A percentile compares a stretch with the other conserved stretches of the same genome.
Evolutionary conservation across 2,113 vertebrate genomes (phyloP).

Genomic region (Takifugu bimaculatus): DNA sequence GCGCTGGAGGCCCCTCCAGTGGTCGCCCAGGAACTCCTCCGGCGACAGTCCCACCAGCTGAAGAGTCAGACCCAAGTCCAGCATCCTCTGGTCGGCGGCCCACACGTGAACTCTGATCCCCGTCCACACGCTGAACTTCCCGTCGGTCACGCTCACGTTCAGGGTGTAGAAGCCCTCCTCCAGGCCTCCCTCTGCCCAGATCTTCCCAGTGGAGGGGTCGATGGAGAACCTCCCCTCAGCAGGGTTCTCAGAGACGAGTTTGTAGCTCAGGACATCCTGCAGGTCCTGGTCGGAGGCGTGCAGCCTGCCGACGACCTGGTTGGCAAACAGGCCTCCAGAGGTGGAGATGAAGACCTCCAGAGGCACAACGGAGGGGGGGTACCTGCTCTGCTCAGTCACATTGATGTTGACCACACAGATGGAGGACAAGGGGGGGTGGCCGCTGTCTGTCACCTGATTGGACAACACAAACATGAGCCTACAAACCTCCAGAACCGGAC

Average conservation of each 20-base stretch:
- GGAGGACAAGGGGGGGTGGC: conserved; percentile 87
- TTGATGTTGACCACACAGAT: conserved; percentile 84
- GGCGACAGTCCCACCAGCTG: conserved; percentile 79
- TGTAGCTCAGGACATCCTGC: conserved; percentile 82
- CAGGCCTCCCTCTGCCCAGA: conserved; percentile 81
- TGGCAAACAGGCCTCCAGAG: conserved; percentile 68
- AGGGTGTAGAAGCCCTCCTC: conserved; percentile 80
- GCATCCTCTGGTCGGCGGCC: conserved; percentile 72
- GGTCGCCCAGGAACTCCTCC: conserved; percentile 88
- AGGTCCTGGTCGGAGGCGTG: conserved; percentile 91
- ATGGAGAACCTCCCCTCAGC: conserved; percentile 76
- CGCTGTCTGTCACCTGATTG: conserved; percentile 85
- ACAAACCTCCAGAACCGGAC: background rate
- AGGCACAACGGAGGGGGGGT: conserved; percentile 83
- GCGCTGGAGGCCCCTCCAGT: conserved; percentile 89
- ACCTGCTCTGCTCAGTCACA: conserved; percentile 85
- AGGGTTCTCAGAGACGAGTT: conserved; percentile 67
- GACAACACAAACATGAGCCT: background rate
- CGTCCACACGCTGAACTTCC: conserved; percentile 78
- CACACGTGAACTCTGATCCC: conserved; percentile 82
- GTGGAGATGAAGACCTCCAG: conserved; percentile 90
- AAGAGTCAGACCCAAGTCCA: conserved; percentile 82
- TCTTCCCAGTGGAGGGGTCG: conserved; percentile 80
- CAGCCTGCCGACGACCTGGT: conserved; percentile 85
- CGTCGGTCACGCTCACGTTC: conserved; percentile 87